A percentile compares a stretch with the other conserved stretches of the same genome.
Conservation (phyloP, 2,797 vertebrate genomes). For the Cirrhinus mrigala region DNA sequence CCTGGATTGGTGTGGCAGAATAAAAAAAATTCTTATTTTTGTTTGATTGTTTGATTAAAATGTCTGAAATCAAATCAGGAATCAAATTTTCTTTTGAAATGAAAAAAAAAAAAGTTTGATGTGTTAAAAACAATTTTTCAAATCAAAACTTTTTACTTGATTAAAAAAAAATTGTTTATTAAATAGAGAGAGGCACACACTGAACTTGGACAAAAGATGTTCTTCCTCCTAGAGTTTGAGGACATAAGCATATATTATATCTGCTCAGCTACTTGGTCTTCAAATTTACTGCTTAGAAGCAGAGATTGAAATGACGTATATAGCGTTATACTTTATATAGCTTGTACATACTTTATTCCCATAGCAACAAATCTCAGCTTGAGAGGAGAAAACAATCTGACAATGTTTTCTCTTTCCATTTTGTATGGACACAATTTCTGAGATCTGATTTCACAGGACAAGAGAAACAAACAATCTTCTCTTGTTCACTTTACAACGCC, state of each 20-base stretch:
- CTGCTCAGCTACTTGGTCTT: background rate
- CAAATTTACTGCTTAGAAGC: background rate
- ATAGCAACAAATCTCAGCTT: background rate
- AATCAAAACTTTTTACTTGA: background rate
- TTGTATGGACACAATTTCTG: background rate
- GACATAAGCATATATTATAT: background rate
- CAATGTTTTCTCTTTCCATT: background rate
- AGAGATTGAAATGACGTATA: background rate
- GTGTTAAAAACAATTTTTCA: background rate
- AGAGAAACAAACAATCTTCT: slow-evolving; percentile 12
- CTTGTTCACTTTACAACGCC: background rate
- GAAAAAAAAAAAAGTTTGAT: background rate
- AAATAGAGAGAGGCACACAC: background rate
- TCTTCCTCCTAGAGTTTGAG: background rate
- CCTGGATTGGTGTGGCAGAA: background rate
- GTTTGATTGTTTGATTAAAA: no score
- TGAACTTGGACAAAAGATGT: background rate
- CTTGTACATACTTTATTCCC: background rate
- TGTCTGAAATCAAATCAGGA: background rate
- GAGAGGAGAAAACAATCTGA: slow-evolving; percentile 3
- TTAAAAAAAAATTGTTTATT: background rate
- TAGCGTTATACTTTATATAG: background rate
- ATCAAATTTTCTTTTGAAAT: background rate
- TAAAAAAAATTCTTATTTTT: no score
- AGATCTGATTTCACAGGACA: slow-evolving; percentile 14